These are phyloP conservation scores for Premnoplex brunnescens DNA, from an alignment of 2,797 vertebrate species.

Conservation along the genomic window DNA sequence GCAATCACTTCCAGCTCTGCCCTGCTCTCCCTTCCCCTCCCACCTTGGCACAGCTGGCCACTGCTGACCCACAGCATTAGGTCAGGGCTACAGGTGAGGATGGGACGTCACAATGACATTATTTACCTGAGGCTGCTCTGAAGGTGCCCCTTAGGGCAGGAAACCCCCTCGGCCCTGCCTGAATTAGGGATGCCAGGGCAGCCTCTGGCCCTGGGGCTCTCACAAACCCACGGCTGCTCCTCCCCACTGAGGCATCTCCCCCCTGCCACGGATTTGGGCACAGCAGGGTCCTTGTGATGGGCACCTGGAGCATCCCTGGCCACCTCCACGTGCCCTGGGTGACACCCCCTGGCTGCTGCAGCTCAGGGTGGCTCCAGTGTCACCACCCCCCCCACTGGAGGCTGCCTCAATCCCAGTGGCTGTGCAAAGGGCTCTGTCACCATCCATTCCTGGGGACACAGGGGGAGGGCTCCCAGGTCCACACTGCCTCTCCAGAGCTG, in stretches of 20 bases:
- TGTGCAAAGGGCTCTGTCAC: neutral
- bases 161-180: neutral
- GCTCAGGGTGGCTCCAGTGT: neutral
- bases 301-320: neutral
- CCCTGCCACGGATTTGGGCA: fast-evolving
- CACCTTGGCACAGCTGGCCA: neutral
- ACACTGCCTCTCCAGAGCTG: neutral
- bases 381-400: neutral
- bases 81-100: neutral
- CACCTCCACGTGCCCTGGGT: fast-evolving
- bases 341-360: neutral
- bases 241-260: neutral
- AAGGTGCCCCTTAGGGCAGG: fast-evolving
- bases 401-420: neutral
- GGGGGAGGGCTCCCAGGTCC: neutral
- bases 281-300: neutral
- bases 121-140: neutral
- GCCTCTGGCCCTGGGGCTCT: neutral
- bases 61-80: fast-evolving
- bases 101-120: fast-evolving
- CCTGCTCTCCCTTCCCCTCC: neutral
- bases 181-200: neutral
- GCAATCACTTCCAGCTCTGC: neutral
- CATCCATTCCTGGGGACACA: neutral
- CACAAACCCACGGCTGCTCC: neutral